These are phyloP conservation scores for Chelonoidis abingdonii DNA, from an alignment of 2,113 vertebrate genomes.

Conservation along the genomic window DNA sequence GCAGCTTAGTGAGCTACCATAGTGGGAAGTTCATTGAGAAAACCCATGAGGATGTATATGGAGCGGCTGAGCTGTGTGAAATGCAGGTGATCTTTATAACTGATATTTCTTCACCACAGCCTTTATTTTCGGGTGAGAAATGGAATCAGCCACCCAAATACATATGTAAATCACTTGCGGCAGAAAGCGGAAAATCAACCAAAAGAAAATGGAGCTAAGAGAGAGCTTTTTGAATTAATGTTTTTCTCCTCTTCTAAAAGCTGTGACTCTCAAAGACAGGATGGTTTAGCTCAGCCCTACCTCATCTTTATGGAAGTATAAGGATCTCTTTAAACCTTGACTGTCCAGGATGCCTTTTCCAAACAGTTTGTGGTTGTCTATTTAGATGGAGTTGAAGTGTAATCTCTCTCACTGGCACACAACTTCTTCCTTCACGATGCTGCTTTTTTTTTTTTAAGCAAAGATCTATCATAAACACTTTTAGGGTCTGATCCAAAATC, in stretches of 20 bases:
- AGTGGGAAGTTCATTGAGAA: not conserved
- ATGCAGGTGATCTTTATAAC: not conserved
- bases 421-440: not conserved
- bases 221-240: not conserved
- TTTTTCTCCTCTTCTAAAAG: not conserved
- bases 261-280: not conserved
- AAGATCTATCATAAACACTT: not conserved
- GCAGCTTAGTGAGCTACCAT: not conserved
- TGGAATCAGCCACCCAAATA: not conserved
- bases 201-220: not conserved
- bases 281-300: not conserved
- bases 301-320: not conserved
- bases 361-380: not conserved
- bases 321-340: not conserved
- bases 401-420: not conserved
- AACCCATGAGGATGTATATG: not conserved
- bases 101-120: not conserved
- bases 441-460: not conserved
- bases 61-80: not conserved
- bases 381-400: not conserved
- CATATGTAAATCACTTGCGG: not conserved
- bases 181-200: not conserved
- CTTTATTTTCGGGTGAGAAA: not conserved
- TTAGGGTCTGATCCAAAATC: not conserved
- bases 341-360: not conserved